Percentiles rank a stretch among this genome's conserved stretches.
Evolutionary conservation across 1,140 invertebrate genomes (phyloP).

Genomic region (Tetragnatha versicolor): DNA sequence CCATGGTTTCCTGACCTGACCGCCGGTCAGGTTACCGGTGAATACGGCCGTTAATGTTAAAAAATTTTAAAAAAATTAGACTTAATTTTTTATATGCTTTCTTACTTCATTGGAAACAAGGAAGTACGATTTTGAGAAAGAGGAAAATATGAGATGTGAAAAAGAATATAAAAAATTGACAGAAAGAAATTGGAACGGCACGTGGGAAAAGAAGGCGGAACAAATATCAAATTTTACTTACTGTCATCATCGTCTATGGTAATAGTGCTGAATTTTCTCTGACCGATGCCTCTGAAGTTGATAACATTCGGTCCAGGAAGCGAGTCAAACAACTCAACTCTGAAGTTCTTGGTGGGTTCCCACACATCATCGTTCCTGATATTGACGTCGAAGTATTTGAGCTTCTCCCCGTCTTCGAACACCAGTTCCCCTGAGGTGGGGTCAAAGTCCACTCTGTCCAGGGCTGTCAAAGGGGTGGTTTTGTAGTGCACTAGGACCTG

Average conservation of each 20-base stretch:
- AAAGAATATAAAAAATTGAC: no score
- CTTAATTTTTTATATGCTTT: no score
- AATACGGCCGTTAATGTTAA: no score
- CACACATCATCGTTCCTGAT: not conserved
- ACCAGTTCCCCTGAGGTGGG: not conserved
- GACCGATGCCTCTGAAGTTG: not conserved
- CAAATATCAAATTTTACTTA: no score
- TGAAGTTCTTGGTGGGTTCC: not conserved
- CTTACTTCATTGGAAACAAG: no score
- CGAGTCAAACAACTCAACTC: not conserved
- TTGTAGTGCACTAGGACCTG: conserved; percentile 68
- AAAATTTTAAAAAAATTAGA: no score
- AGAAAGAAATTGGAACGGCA: no score
- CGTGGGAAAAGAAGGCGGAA: no score
- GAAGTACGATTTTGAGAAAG: no score
- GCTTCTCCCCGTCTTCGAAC: not conserved
- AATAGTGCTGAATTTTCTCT: not conserved
- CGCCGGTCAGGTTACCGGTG: no score
- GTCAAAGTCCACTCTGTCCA: not conserved
- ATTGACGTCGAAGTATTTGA: not conserved
- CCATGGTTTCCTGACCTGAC: no score
- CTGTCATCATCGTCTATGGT: conserved; percentile 25
- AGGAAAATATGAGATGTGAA: no score
- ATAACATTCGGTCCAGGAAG: not conserved
- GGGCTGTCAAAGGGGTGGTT: not conserved